These are phyloP conservation scores for Acanthoscelides obtectus DNA, from an alignment of 2,888 invertebrate genomes.

Conservation along the genomic window DNA sequence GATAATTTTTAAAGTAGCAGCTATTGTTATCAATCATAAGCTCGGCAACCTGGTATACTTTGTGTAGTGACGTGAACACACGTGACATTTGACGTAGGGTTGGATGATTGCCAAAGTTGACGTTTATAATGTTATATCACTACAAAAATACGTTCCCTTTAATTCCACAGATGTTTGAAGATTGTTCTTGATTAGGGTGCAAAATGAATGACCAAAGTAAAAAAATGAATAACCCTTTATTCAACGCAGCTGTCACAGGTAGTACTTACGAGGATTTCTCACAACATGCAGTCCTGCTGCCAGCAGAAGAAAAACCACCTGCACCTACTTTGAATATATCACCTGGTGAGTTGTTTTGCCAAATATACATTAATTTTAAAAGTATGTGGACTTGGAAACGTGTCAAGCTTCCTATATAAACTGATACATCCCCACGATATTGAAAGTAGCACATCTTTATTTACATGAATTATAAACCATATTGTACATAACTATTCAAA, in stretches of 20 bases:
- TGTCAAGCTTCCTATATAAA: not conserved
- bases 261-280: constrained; percentile 69
- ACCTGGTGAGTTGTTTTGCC: constrained; percentile 16
- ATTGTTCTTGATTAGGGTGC: not conserved
- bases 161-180: not conserved
- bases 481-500: not conserved
- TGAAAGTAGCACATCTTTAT: not conserved
- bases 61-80: not conserved
- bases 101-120: not conserved
- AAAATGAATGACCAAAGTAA: constrained; percentile 33
- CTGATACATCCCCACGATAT: no score
- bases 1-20: no score
- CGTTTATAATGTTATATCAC: not conserved
- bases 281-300: constrained; percentile 66
- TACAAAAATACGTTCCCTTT: not conserved
- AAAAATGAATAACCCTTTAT: constrained; percentile 61
- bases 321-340: constrained; percentile 33
- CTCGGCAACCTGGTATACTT: not conserved
- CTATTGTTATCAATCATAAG: not conserved
- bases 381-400: not conserved
- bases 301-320: constrained; percentile 51
- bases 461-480: not conserved
- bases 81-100: not conserved
- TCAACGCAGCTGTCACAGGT: constrained; percentile 69
- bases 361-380: constrained; percentile 9